Evolutionary conservation across 1,140 invertebrate genomes (phyloP).

Genomic region (Bradysia coprophila): DNA sequence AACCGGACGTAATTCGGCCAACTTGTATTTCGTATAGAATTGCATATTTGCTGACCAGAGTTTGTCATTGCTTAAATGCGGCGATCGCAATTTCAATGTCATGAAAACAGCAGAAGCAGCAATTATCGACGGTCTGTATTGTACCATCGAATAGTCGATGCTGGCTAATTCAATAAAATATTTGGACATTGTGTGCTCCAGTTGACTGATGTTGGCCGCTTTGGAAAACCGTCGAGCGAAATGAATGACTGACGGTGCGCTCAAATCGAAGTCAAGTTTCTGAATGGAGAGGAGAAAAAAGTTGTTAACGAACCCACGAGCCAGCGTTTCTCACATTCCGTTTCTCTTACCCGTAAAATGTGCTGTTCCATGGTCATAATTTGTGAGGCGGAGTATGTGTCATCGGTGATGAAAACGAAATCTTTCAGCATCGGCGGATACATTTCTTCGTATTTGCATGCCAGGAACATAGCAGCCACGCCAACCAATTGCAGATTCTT

Average conservation of each 20-base stretch:
- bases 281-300: slow-evolving; percentile 3
- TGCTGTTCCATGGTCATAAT: slow-evolving; percentile 70
- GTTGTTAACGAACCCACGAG: neutral
- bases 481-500: slow-evolving; percentile 78
- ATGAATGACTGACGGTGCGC: slow-evolving; percentile 68
- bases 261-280: slow-evolving; percentile 60
- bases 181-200: slow-evolving; percentile 74
- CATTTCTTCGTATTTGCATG: slow-evolving; percentile 93
- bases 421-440: slow-evolving; percentile 73
- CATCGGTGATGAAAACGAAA: slow-evolving; percentile 85
- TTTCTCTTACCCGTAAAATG: slow-evolving; percentile 42
- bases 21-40: slow-evolving; percentile 40
- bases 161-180: slow-evolving; percentile 80
- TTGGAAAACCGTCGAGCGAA: slow-evolving; percentile 62
- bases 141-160: slow-evolving; percentile 63
- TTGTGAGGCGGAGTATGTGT: slow-evolving; percentile 63
- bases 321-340: too few species aligned
- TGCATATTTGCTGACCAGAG: slow-evolving; percentile 39
- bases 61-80: slow-evolving; percentile 16
- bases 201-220: slow-evolving; percentile 38
- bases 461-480: slow-evolving; percentile 77
- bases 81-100: slow-evolving; percentile 28
- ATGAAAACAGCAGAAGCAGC: slow-evolving; percentile 32
- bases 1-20: slow-evolving; percentile 34
- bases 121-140: slow-evolving; percentile 54